Conservation (phyloP, 1,140 invertebrate genomes). For the Drosophila bifasciata region DNA sequence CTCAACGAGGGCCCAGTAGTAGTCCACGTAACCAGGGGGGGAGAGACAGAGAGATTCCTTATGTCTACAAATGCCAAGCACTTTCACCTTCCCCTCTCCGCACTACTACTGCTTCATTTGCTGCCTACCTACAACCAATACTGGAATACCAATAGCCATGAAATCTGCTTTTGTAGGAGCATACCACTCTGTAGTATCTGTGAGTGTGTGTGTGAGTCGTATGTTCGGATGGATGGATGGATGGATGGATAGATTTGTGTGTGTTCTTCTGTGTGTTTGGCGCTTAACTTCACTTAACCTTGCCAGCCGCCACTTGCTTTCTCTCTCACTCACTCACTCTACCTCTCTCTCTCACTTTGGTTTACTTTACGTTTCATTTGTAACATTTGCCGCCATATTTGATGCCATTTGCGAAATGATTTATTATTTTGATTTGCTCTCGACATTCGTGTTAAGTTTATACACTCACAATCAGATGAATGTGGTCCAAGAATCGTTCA, state of each 20-base stretch:
- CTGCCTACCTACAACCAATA: not conserved
- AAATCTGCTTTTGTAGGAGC: no score
- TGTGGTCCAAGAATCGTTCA: no score
- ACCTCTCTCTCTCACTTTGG: conserved; percentile 30
- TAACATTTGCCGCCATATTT: conserved; percentile 83
- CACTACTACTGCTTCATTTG: conserved; percentile 23
- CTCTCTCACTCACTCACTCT: conserved; percentile 28
- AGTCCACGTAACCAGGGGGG: not conserved
- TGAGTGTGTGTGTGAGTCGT: conserved; percentile 18
- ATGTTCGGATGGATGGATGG: conserved; percentile 40
- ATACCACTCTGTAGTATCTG: not conserved
- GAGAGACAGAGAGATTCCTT: not conserved
- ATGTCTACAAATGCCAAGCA: conserved; percentile 65
- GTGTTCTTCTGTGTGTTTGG: conserved; percentile 41
- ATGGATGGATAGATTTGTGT: conserved; percentile 41
- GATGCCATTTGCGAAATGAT: conserved; percentile 82
- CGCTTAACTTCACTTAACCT: conserved; percentile 82
- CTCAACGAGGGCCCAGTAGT: conserved; percentile 52
- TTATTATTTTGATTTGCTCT: conserved; percentile 83
- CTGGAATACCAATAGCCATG: no score
- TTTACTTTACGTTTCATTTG: conserved; percentile 83
- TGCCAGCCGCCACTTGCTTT: conserved; percentile 66
- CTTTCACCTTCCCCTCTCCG: conserved; percentile 68
- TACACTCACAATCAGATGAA: conserved; percentile 19
- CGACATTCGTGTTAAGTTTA: conserved; percentile 64